A percentile compares a stretch with the other conserved stretches of the same genome.
These are phyloP conservation scores for Campoplex capitator DNA, from an alignment of 2,888 invertebrate genomes.

Conservation along the genomic window DNA sequence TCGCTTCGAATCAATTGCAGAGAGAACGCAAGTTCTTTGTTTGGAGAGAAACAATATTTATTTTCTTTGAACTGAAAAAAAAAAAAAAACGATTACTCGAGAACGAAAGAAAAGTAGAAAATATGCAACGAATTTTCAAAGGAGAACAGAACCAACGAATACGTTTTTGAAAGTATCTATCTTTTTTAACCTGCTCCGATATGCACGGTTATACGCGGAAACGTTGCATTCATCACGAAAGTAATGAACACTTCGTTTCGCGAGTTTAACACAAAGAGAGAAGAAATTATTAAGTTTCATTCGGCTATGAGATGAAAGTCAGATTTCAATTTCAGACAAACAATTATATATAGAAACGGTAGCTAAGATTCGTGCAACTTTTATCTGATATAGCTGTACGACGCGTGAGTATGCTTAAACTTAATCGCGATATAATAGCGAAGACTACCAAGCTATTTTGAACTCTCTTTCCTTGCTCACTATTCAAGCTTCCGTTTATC, in stretches of 20 bases:
- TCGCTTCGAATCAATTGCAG: neutral
- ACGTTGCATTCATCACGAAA: conserved; percentile 6
- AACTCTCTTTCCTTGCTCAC: conserved; percentile 57
- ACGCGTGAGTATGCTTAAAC: neutral
- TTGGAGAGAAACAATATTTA: no score
- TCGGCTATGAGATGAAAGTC: conserved; percentile 61
- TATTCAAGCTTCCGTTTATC: conserved; percentile 46
- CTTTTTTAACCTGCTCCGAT: neutral
- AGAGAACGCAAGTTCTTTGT: neutral
- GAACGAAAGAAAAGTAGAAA: neutral
- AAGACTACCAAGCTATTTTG: conserved; percentile 34
- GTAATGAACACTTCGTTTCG: neutral
- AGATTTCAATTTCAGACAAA: conserved; percentile 44
- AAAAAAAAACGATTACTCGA: neutral
- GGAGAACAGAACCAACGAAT: neutral
- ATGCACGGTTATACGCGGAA: conserved; percentile 6
- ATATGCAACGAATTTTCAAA: neutral
- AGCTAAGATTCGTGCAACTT: conserved; percentile 1
- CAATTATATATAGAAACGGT: neutral
- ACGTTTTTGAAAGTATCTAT: neutral
- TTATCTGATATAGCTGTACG: neutral
- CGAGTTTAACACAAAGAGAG: conserved; percentile 10
- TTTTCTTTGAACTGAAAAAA: neutral
- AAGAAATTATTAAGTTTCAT: conserved; percentile 55
- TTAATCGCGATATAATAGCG: conserved; percentile 28